phyloP scores from a whole-genome alignment of 1,140 invertebrate species.

The Drosophila albomicans region DNA sequence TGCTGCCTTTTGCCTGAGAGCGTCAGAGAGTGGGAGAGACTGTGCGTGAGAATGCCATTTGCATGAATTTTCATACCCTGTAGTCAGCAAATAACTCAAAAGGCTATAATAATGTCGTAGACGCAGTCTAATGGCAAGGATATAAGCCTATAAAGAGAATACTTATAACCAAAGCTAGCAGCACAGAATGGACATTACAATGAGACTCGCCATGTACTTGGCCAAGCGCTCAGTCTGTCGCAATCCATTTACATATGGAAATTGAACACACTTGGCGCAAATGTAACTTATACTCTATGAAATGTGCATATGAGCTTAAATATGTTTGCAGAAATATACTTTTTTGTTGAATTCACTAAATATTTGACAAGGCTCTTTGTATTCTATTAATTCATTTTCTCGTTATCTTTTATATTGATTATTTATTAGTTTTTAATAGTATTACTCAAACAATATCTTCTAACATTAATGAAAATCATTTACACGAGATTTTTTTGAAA shows the following conservation, averaged over 20 bases:
- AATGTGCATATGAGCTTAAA: neutral
- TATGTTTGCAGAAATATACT: neutral
- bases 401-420: no score
- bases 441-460: no score
- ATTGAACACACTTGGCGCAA: neutral
- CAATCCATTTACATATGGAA: neutral
- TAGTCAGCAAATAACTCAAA: slow-evolving; percentile 28
- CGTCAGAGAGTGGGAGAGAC: neutral
- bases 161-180: neutral
- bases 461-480: no score
- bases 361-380: no score
- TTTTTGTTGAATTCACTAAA: neutral
- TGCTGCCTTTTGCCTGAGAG: neutral
- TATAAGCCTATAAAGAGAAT: slow-evolving; percentile 9
- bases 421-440: no score
- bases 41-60: slow-evolving; percentile 10
- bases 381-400: no score
- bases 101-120: slow-evolving; percentile 10
- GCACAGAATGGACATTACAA: slow-evolving; percentile 1
- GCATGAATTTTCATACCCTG: slow-evolving; percentile 45
- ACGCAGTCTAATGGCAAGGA: neutral
- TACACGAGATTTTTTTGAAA: no score
- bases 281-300: neutral
- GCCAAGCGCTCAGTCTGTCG: neutral
- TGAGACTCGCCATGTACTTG: neutral